Evolutionary conservation across 2,888 invertebrate genomes (phyloP).

Genomic region (Cephus sareptanus): DNA sequence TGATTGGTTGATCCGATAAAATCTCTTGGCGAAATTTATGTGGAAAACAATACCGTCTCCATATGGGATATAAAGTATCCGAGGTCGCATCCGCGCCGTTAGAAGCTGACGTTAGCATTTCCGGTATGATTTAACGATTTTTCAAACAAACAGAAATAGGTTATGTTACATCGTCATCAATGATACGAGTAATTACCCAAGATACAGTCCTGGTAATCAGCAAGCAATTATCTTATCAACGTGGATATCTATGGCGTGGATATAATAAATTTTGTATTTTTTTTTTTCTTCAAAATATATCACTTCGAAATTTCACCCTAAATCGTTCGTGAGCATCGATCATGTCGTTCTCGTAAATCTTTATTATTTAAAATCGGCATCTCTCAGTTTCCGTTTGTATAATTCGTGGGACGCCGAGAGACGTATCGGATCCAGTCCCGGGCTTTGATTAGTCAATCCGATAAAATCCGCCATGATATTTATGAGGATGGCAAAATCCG

Average conservation of each 20-base stretch:
- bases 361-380: slow-evolving; percentile 6
- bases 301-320: background rate
- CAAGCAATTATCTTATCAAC: background rate
- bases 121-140: background rate
- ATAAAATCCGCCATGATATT: slow-evolving; percentile 21
- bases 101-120: background rate
- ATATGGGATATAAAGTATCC: slow-evolving; percentile 5
- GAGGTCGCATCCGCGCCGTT: background rate
- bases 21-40: slow-evolving; percentile 24
- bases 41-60: slow-evolving; percentile 21
- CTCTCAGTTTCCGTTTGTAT: slow-evolving; percentile 1
- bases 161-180: background rate
- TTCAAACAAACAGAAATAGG: background rate
- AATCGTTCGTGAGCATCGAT: background rate
- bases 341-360: background rate
- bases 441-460: slow-evolving; percentile 24
- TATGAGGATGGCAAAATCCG: slow-evolving; percentile 13
- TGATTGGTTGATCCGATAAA: slow-evolving; percentile 24
- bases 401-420: slow-evolving; percentile 6
- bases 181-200: background rate
- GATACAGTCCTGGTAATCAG: background rate
- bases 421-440: slow-evolving; percentile 18
- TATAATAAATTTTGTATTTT: background rate
- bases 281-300: background rate
- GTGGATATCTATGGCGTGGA: background rate